These are phyloP conservation scores for Epinephelus lanceolatus DNA, from an alignment of 2,113 vertebrate genomes.

Conservation along the genomic window DNA sequence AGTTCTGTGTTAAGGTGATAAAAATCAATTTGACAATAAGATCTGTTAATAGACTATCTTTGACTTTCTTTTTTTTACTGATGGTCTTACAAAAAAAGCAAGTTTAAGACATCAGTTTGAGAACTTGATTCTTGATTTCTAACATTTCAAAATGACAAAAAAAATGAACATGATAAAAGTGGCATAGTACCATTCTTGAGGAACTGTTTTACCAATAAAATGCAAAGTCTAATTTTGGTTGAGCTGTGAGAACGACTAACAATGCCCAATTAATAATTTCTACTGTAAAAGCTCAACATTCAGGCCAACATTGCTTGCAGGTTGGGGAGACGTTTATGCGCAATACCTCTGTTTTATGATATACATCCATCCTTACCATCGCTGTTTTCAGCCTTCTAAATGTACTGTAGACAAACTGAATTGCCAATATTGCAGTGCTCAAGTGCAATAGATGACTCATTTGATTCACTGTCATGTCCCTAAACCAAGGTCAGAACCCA, in stretches of 20 bases:
- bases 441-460: conserved; percentile 58
- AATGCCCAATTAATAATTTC: not conserved
- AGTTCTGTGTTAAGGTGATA: not conserved
- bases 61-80: not conserved
- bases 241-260: not conserved
- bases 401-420: conserved; percentile 8
- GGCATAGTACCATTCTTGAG: not conserved
- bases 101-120: not conserved
- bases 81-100: not conserved
- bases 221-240: not conserved
- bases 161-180: not conserved
- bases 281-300: not conserved
- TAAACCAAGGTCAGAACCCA: conserved; percentile 53
- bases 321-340: not conserved
- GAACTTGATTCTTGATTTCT: too few species aligned
- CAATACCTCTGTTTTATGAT: not conserved
- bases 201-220: not conserved
- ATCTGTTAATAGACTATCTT: too few species aligned
- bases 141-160: too few species aligned
- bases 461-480: conserved; percentile 47
- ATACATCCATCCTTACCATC: not conserved
- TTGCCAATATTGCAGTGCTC: not conserved
- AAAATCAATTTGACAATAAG: not conserved
- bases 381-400: conserved; percentile 13
- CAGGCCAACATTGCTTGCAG: not conserved